A percentile compares a stretch with the other conserved stretches of the same genome.
phyloP scores from a whole-genome alignment of 2,113 vertebrate genomes.

The human region GRCh38 chr5:129848501-129849000 shows the following conservation, averaged over 20 bases:
- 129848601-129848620: neutral
- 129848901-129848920: neutral
- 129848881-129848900: neutral
- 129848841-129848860: neutral
- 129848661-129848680: neutral
- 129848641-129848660: neutral
- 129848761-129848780: neutral
- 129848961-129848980: neutral
- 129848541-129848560: neutral
- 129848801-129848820: neutral
- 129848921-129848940: neutral
- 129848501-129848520: neutral
- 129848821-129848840: too few species aligned
- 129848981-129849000: neutral
- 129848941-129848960: too few species aligned
- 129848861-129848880: neutral
- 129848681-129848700: neutral
- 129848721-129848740: neutral
- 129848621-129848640: neutral
- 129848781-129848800: neutral
- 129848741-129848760: neutral
- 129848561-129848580: neutral
- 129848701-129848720: neutral
- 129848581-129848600: neutral
- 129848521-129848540: neutral